These are phyloP conservation scores for Peromyscus leucopus DNA, from an alignment of 2,113 vertebrate species.

Conservation along the genomic window DNA sequence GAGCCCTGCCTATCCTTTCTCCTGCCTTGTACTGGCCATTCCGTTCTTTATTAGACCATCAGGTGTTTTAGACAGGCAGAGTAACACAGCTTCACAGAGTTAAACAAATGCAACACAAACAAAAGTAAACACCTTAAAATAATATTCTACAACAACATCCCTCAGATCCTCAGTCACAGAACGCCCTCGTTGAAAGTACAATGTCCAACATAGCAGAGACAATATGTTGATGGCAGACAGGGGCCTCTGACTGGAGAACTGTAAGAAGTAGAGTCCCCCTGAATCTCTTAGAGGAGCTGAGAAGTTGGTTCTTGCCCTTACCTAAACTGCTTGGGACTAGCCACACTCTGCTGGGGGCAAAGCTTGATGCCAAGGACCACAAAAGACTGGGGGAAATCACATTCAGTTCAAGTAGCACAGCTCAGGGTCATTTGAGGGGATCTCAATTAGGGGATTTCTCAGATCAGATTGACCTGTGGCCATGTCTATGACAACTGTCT, in stretches of 20 bases:
- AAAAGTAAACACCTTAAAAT: too few species aligned
- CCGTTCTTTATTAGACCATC: too few species aligned
- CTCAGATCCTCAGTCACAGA: neutral
- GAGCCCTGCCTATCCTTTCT: too few species aligned
- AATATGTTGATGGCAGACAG: neutral
- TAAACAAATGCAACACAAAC: too few species aligned
- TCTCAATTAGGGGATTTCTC: neutral
- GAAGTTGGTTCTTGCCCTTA: neutral
- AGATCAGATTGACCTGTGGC: neutral
- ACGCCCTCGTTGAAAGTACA: rapidly evolving
- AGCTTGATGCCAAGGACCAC: neutral
- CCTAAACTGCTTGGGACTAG: neutral
- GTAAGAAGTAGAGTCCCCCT: neutral
- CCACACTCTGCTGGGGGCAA: neutral
- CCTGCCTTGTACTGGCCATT: too few species aligned
- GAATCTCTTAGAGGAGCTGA: neutral
- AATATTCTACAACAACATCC: too few species aligned
- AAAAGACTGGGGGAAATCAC: neutral
- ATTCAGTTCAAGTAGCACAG: neutral
- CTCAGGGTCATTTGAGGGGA: neutral
- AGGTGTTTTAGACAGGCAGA: too few species aligned
- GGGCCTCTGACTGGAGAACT: neutral
- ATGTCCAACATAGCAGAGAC: neutral
- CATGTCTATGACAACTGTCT: neutral
- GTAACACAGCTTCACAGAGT: too few species aligned